phyloP scores from a whole-genome alignment of 1,140 invertebrate species.

The Sweltsa coloradensis region DNA sequence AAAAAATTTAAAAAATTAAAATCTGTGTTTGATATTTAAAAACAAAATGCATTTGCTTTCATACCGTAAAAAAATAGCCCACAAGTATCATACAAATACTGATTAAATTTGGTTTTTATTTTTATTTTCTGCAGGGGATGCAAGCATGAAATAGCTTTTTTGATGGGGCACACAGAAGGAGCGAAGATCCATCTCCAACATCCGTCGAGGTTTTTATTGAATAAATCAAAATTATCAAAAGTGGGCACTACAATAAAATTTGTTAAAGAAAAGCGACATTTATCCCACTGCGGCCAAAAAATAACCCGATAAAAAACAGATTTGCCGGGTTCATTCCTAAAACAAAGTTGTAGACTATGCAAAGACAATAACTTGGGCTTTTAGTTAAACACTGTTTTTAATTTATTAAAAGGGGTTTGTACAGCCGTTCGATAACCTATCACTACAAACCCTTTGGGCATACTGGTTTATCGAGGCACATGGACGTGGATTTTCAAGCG shows the following conservation, averaged over 20 bases:
- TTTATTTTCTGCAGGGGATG: constrained; percentile 26
- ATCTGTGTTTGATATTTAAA: no score
- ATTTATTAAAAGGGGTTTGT: constrained; percentile 10
- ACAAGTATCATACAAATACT: no score
- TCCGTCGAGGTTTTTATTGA: constrained; percentile 27
- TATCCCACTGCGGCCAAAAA: no score
- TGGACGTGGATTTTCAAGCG: constrained; percentile 4
- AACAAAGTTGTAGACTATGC: constrained; percentile 12
- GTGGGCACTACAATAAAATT: constrained; percentile 19
- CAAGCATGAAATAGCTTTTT: constrained; percentile 28
- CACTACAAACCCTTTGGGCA: constrained; percentile 19
- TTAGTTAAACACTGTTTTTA: constrained; percentile 13
- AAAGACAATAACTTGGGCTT: constrained; percentile 10
- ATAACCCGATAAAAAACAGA: constrained; percentile 9
- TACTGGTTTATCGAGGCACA: constrained; percentile 6
- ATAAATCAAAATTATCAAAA: constrained; percentile 19
- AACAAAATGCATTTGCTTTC: no score
- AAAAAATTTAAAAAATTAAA: no score
- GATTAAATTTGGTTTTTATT: no score
- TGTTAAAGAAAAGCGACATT: constrained; percentile 15
- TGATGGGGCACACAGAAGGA: constrained; percentile 28
- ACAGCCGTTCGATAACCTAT: constrained; percentile 10
- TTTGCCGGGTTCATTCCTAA: constrained; percentile 13
- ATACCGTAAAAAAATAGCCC: no score
- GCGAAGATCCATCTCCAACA: constrained; percentile 28